phyloP scores from a whole-genome alignment of 2,888 invertebrate species.

The Drosophila rubida region DNA sequence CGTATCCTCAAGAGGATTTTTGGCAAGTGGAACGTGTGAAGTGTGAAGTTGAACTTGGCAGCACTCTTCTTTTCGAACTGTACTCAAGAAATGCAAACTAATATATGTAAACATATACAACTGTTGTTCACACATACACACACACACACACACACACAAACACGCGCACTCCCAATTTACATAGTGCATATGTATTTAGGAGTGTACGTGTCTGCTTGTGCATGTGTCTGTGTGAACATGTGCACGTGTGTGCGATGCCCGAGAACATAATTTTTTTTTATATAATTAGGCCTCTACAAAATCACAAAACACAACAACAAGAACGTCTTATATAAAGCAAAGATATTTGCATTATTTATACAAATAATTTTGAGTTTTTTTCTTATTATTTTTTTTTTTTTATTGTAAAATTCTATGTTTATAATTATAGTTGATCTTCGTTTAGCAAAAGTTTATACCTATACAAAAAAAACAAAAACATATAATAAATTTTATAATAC shows the following conservation, averaged over 20 bases:
- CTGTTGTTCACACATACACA: not conserved
- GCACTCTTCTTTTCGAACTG: not conserved
- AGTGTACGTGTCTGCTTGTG: not conserved
- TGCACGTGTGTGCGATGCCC: slow-evolving; percentile 9
- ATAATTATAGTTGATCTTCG: slow-evolving; percentile 71
- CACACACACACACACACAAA: slow-evolving; percentile 4
- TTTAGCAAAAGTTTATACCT: slow-evolving; percentile 66
- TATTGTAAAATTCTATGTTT: slow-evolving; percentile 54
- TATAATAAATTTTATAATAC: slow-evolving; percentile 28
- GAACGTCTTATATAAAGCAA: slow-evolving; percentile 29
- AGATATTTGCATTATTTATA: slow-evolving; percentile 49
- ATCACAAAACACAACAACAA: not conserved
- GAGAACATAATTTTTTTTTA: slow-evolving; percentile 52
- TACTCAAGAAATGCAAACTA: slow-evolving; percentile 10
- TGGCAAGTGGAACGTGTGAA: not conserved
- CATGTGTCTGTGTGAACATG: not conserved
- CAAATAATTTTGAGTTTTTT: slow-evolving; percentile 31
- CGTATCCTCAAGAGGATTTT: not conserved
- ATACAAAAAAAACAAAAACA: slow-evolving; percentile 25
- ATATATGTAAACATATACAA: not conserved
- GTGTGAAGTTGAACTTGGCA: not conserved
- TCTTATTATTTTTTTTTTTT: slow-evolving; percentile 24
- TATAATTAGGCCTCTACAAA: not conserved
- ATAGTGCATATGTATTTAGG: not conserved
- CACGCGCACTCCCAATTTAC: slow-evolving; percentile 3